Evolutionary conservation across 2,888 invertebrate genomes (phyloP).

Genomic region (Epinotia bilunana): DNA sequence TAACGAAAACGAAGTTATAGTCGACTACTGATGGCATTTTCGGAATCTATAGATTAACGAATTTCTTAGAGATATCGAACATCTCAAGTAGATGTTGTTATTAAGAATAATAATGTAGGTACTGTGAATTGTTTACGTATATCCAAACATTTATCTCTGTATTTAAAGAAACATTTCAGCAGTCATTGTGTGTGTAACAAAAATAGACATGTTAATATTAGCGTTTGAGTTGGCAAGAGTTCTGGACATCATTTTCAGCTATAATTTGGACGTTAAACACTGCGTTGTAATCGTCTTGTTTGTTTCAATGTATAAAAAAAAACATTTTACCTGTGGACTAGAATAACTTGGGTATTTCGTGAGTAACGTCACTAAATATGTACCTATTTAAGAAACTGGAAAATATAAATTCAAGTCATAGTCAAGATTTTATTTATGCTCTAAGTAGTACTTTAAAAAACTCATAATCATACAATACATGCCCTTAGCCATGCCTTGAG

Average conservation of each 20-base stretch:
- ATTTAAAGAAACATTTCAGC: conserved; percentile 22
- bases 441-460: too few relatives aligned
- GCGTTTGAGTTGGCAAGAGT: conserved; percentile 42
- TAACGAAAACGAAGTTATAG: too few relatives aligned
- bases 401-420: too few relatives aligned
- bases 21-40: too few relatives aligned
- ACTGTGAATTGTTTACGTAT: neutral
- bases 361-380: neutral
- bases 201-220: conserved; percentile 39
- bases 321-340: neutral
- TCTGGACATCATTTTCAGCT: conserved; percentile 36
- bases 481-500: too few relatives aligned
- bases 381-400: too few relatives aligned
- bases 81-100: neutral
- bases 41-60: too few relatives aligned
- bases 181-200: conserved; percentile 31
- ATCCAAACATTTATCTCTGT: conserved; percentile 7
- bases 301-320: neutral
- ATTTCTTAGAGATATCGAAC: neutral
- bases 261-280: conserved; percentile 25
- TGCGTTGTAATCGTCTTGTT: conserved; percentile 27
- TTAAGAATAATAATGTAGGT: neutral
- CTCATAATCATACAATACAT: too few relatives aligned
- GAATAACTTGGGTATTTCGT: neutral
- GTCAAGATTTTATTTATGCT: too few relatives aligned